Evolutionary conservation across 53 echinoderm and acorn worm genomes (phyloP).

Genomic region (Echinometra lucunter): DNA sequence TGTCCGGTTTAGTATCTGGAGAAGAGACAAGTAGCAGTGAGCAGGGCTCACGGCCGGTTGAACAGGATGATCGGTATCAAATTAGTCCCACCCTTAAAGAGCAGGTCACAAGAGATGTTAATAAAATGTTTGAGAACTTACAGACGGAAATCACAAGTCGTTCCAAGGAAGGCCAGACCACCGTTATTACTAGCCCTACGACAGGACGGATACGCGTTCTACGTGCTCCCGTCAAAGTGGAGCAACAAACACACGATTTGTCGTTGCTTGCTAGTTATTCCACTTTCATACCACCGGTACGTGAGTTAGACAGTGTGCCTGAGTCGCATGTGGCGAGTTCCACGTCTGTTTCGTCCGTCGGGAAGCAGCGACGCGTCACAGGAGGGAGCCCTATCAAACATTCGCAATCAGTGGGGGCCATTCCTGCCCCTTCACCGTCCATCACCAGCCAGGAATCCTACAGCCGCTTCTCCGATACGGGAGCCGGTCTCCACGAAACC

Average conservation of each 20-base stretch:
- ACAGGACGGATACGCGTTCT: conserved; percentile 70
- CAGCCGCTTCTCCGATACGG: conserved; percentile 71
- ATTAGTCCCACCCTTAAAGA: conserved; percentile 70
- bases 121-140: conserved; percentile 94
- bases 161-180: conserved; percentile 62
- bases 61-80: conserved; percentile 62
- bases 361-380: conserved; percentile 58
- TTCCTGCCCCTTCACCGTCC: conserved; percentile 74
- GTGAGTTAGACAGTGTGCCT: conserved; percentile 85
- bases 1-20: conserved; percentile 59
- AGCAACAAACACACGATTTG: conserved; percentile 88
- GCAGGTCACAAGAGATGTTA: conserved; percentile 72
- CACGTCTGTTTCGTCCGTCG: conserved; percentile 72
- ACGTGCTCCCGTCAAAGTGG: conserved; percentile 78
- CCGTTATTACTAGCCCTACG: conserved; percentile 66
- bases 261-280: conserved; percentile 96
- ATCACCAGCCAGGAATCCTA: conserved; percentile 72
- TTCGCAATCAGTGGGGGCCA: conserved; percentile 78
- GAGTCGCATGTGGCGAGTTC: conserved; percentile 77
- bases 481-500: conserved; percentile 69
- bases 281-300: conserved; percentile 86
- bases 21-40: conserved; percentile 70
- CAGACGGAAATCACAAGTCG: conserved; percentile 83
- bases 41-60: conserved; percentile 53
- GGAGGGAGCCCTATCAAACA: conserved; percentile 73